A percentile compares a stretch with the other conserved stretches of the same genome.
Evolutionary conservation across 2,888 invertebrate genomes (phyloP).

Genomic region (Oeneis ivallda): DNA sequence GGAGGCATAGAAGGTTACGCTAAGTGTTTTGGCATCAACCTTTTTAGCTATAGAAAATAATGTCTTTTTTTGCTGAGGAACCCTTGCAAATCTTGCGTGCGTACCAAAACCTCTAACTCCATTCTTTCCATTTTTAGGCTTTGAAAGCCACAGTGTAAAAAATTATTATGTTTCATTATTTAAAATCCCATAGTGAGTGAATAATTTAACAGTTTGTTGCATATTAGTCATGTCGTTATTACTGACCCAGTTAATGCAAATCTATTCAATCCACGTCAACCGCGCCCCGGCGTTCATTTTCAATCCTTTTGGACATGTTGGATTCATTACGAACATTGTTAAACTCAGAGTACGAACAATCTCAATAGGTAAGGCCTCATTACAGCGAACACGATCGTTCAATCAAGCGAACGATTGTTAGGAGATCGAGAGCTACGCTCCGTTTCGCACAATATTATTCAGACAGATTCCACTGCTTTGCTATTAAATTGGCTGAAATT

Average conservation of each 20-base stretch:
- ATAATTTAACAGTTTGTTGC: constrained; percentile 11
- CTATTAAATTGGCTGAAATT: constrained; percentile 42
- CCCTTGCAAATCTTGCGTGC: background rate
- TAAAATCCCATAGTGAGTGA: background rate
- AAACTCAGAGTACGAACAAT: constrained; percentile 53
- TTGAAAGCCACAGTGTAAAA: background rate
- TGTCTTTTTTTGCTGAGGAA: background rate
- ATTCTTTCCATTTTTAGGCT: background rate
- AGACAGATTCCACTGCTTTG: constrained; percentile 44
- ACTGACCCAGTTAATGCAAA: constrained; percentile 33
- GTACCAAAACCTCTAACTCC: background rate
- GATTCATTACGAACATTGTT: constrained; percentile 46
- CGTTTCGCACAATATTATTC: constrained; percentile 63
- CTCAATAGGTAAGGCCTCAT: constrained; percentile 58
- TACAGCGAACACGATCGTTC: constrained; percentile 64
- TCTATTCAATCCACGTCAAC: constrained; percentile 43
- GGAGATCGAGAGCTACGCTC: constrained; percentile 63
- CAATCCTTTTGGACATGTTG: constrained; percentile 50
- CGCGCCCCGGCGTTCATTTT: constrained; percentile 45
- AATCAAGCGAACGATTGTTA: constrained; percentile 65
- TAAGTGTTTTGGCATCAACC: background rate
- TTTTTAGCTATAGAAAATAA: background rate
- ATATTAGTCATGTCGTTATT: constrained; percentile 20
- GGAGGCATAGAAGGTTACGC: background rate
- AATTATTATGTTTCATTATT: background rate